Percentiles rank a stretch among this genome's conserved stretches.
Evolutionary conservation across 2,797 vertebrate genomes (phyloP).

Genomic region (Tenualosa thibaudeaui): DNA sequence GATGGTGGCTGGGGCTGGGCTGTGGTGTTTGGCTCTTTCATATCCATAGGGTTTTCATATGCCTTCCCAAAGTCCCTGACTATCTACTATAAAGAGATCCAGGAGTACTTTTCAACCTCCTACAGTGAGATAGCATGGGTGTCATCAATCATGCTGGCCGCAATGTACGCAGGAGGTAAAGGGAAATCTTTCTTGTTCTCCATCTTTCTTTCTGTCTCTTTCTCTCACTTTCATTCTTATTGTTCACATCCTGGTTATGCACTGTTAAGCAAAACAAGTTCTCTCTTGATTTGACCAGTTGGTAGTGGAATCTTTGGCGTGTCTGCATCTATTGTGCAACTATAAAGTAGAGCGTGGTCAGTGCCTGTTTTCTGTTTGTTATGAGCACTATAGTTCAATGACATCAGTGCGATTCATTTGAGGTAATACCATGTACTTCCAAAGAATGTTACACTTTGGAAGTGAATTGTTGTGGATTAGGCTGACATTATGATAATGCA

Average conservation of each 20-base stretch:
- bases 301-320: no score
- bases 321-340: no score
- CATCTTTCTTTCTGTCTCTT: neutral
- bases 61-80: conserved; percentile 83
- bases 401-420: neutral
- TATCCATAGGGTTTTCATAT: conserved; percentile 82
- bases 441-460: no score
- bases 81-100: conserved; percentile 86
- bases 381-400: neutral
- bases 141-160: conserved; percentile 81
- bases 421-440: neutral
- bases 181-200: neutral
- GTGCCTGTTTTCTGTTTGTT: neutral
- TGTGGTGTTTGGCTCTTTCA: conserved; percentile 73
- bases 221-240: neutral
- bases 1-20: conserved; percentile 81
- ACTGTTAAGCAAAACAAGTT: conserved; percentile 3
- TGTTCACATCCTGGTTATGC: neutral
- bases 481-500: no score
- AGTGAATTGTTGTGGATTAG: no score
- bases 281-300: neutral
- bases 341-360: neutral
- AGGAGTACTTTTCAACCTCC: conserved; percentile 84
- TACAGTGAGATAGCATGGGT: conserved; percentile 80
- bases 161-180: conserved; percentile 80